Evolutionary conservation across 1,140 invertebrate species (phyloP), one percentile per base, ranked within the genome.

Genomic region (Drosophila subobscura): DNA sequence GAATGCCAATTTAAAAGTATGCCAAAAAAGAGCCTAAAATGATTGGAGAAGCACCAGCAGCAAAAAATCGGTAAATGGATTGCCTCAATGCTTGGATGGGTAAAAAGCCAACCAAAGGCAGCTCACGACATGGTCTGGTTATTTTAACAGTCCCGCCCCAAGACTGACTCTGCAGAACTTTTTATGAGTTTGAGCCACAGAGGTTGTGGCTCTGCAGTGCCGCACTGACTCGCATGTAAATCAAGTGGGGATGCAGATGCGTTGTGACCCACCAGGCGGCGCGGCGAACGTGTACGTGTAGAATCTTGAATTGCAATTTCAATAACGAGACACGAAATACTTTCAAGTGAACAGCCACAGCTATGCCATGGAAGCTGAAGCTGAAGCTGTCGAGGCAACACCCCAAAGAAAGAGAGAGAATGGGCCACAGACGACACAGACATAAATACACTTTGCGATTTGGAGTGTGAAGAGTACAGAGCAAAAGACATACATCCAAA

Each of bases 291-390:
- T 73, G 80, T 77, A 80, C 80, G 80, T 85, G 80, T 86, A 72
- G 81, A 86, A 85, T 85, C 80, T 85, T 85, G 77, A 80, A 85
- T 85, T 85, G 81, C 80, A 85, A 85, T 86, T 85, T 86, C 80
- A 85, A 85, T 85, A 85, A 85, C 80, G 64, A 86, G 80, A 84
- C 80, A 84, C 81, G 73, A 68, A 85, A 85, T 64, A 85, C 81
- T 86, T 85, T 66, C 67, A 84, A 80, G 80, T 80, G 61, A 65
- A 74, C 50, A 41, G 50, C 51, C 16, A 20, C 16, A 20, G 16
- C 16, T 20, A 20, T 20, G 16, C 16, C 27, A 49, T 65, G 63
- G 64, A 68, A 77, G 40, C 40, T 58, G 77, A 79, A 71, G 53
- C 78, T 20, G 16, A 20, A 20, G 16, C 16, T 37, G 51, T 27